A percentile compares a stretch with the other conserved stretches of the same genome.
Conservation (phyloP, 2,113 vertebrate species). For the Aspidoscelis tigris region DNA sequence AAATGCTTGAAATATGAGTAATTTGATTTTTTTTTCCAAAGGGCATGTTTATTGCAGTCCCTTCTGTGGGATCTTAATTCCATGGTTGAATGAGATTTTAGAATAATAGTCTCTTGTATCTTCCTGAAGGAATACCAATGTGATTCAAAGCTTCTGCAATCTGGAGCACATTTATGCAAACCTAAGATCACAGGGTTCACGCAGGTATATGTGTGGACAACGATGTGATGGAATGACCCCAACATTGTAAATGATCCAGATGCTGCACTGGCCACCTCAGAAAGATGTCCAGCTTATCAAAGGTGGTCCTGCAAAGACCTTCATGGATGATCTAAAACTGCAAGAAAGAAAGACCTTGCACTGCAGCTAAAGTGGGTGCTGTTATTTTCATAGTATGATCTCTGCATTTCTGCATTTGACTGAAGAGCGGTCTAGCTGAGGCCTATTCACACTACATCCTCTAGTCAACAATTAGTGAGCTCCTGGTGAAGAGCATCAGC, state of each 20-base stretch:
- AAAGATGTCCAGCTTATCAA: no score
- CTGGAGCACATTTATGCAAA: neutral
- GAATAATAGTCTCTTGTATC: conserved; percentile 45
- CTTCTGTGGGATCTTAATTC: conserved; percentile 54
- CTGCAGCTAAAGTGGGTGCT: no score
- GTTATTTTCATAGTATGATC: no score
- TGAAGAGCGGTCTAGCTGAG: neutral
- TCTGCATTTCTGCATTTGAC: no score
- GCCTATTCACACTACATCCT: no score
- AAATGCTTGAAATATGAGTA: conserved; percentile 75
- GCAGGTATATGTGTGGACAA: neutral
- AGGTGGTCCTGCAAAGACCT: neutral
- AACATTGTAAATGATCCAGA: neutral
- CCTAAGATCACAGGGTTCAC: neutral
- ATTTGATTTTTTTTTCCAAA: conserved; percentile 66
- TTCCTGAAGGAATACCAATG: conserved; percentile 47
- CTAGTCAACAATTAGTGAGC: no score
- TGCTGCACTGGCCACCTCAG: neutral
- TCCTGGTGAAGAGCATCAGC: no score
- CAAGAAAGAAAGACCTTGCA: no score
- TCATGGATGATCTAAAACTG: no score
- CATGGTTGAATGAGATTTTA: conserved; percentile 50
- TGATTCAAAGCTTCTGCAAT: conserved; percentile 13
- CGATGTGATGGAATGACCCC: no score
- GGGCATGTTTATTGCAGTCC: conserved; percentile 61